A percentile compares a stretch with the other conserved stretches of the same genome.
Conservation (phyloP, 2,113 vertebrate species). For the Murina feae region DNA sequence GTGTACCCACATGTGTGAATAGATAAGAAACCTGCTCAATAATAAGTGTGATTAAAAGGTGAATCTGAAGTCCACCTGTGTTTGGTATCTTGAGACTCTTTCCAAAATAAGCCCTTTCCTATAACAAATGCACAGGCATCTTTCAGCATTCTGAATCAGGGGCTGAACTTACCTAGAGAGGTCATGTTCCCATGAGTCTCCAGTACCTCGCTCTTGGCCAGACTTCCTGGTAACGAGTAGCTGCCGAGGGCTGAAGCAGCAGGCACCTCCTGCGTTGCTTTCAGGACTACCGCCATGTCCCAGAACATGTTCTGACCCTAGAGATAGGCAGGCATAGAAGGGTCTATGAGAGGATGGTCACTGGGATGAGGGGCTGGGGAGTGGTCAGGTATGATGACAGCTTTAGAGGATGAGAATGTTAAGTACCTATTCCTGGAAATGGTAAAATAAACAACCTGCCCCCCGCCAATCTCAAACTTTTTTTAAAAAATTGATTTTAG, state of each 20-base stretch:
- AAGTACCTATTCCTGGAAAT: background rate
- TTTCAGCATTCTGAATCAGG: background rate
- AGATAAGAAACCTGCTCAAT: background rate
- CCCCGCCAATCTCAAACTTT: background rate
- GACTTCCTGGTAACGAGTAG: background rate
- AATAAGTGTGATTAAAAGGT: background rate
- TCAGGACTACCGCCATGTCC: constrained; percentile 59
- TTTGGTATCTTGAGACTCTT: background rate
- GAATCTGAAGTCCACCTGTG: background rate
- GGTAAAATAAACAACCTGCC: background rate
- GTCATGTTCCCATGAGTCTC: constrained; percentile 18
- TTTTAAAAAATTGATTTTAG: background rate
- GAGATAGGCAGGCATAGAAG: constrained; percentile 29
- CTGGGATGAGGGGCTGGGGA: background rate
- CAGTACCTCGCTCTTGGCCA: constrained; percentile 35
- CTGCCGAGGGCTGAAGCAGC: background rate
- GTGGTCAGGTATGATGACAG: background rate
- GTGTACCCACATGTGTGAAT: background rate
- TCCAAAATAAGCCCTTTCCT: background rate
- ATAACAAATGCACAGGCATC: background rate
- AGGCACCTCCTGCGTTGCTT: constrained; percentile 36
- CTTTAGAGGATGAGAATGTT: background rate
- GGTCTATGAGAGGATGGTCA: background rate
- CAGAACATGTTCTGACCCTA: constrained; percentile 54
- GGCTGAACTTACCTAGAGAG: constrained; percentile 40